phyloP scores from a whole-genome alignment of 1,140 invertebrate species.

The Zaprionus africanus region DNA sequence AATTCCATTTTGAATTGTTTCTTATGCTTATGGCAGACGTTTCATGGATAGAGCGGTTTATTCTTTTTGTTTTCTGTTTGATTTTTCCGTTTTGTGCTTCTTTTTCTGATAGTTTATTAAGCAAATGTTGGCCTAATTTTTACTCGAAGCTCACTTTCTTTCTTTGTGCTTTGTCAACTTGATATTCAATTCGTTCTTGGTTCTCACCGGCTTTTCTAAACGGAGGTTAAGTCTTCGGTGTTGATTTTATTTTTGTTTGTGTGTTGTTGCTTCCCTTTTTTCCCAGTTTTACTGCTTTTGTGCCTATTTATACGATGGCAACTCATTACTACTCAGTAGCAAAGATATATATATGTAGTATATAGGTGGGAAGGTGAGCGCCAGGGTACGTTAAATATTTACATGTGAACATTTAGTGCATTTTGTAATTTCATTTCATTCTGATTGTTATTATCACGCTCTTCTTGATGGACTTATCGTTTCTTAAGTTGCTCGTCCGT shows the following conservation, averaged over 20 bases:
- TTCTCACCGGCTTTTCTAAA: constrained; percentile 32
- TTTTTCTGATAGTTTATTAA: constrained; percentile 8
- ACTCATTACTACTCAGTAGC: constrained; percentile 37
- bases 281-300: constrained; percentile 17
- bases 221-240: constrained; percentile 7
- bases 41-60: constrained; percentile 19
- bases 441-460: constrained; percentile 11
- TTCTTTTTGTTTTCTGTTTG: neutral
- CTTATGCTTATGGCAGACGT: constrained; percentile 24
- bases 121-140: constrained; percentile 48
- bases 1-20: constrained; percentile 68
- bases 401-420: constrained; percentile 13
- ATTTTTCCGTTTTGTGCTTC: constrained; percentile 6
- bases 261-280: constrained; percentile 15
- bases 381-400: constrained; percentile 31
- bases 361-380: neutral
- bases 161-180: constrained; percentile 33
- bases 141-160: constrained; percentile 42
- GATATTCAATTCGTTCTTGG: constrained; percentile 15
- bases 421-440: constrained; percentile 17
- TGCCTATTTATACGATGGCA: constrained; percentile 23
- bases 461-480: constrained; percentile 1
- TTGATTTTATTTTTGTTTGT: constrained; percentile 33
- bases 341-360: neutral
- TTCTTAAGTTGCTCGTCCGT: constrained; percentile 26